Evolutionary conservation across 2,113 vertebrate genomes (phyloP).

Genomic region (Neodon shergylaensis): DNA sequence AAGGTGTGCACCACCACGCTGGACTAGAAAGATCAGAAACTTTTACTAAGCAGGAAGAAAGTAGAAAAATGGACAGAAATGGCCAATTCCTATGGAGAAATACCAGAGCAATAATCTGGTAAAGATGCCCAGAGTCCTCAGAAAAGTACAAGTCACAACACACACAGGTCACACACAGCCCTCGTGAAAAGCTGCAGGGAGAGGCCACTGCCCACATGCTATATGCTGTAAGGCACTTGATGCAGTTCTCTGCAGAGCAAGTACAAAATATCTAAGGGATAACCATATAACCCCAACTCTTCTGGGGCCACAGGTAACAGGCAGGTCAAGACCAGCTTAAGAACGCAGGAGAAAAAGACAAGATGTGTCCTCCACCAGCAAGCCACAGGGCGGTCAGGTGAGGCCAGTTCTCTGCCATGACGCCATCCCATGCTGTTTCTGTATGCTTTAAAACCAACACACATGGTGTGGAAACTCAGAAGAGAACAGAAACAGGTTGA

Average conservation of each 20-base stretch:
- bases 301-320: neutral
- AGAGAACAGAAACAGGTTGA: accelerated
- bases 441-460: neutral
- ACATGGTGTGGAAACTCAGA: too few relatives aligned
- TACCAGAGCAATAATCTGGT: neutral
- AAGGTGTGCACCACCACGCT: too few relatives aligned
- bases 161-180: neutral
- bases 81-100: neutral
- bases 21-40: neutral
- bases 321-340: neutral
- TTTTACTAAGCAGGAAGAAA: neutral
- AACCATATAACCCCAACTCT: accelerated
- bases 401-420: neutral
- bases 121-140: neutral
- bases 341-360: neutral
- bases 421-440: accelerated
- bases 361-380: neutral
- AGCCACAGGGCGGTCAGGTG: neutral
- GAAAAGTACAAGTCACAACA: neutral
- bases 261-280: too few relatives aligned
- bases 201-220: neutral
- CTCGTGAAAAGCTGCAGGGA: too few relatives aligned
- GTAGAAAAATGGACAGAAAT: neutral
- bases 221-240: neutral
- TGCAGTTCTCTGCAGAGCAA: neutral